Base-by-base conservation (phyloP, 2,797 vertebrate genomes). In the Falco concolor region DNA sequence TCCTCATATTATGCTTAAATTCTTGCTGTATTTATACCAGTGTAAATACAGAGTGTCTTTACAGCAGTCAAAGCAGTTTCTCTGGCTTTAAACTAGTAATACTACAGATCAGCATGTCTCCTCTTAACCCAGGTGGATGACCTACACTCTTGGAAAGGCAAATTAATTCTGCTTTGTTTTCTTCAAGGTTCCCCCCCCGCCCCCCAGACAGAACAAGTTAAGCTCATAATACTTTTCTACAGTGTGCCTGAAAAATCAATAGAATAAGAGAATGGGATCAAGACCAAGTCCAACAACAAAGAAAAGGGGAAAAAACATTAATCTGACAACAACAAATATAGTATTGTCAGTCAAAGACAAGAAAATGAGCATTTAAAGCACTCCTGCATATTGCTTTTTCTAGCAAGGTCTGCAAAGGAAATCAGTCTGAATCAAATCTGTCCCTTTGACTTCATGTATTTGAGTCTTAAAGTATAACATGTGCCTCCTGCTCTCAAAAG, bases 171-270 rank as follows among this genome's bases (percentile, higher is more conserved):
- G 23, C 10, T 87, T 68, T 94, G 59, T 23, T 91, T 69, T 30
- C 54, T 34, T 52, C 34, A 75, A 75, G 63, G 23, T 73, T 92
- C 60, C 42, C 9, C 9, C 32, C 47, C 44, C 17, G 8, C 42
- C 34, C 24, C 57, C 54, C 74, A 38, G 49, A 63, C 27, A 94
- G 59, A 94, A 74, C 47, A 91, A 74, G 87, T 86, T 89, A 92
- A 95, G 27, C 50, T 73, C 20, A 89, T 85, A 64, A 79, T 52
- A 93, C 83, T 87, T 92, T 96, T 75, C 73, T 85, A 74, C 54
- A 50, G 32, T 59, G 73, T 74, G 79, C 17, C 84, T 94, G 65
- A 80, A 94, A 97, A 96, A 95, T 94, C 73, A 68, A 91, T 70
- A 91, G 54, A 83, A 50, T 91, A 91, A 94, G 59, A 94, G 67